Percentiles rank a stretch among this genome's conserved stretches.
These are phyloP conservation scores for Dryas iulia DNA, from an alignment of 1,140 invertebrate species.

Conservation along the genomic window DNA sequence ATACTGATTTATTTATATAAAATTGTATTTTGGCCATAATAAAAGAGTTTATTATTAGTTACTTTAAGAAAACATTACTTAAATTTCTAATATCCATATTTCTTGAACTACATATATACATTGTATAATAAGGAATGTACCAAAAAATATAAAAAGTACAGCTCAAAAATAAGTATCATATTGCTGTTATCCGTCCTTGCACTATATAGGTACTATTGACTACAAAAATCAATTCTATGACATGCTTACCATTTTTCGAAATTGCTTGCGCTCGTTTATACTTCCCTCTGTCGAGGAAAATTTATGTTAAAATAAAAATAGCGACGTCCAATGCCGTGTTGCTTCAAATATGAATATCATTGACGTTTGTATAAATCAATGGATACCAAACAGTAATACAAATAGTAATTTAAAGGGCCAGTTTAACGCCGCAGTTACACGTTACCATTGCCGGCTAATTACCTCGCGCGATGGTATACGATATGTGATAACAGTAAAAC, in stretches of 20 bases:
- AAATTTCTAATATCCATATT: no score
- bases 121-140: no score
- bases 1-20: no score
- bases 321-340: conserved; percentile 34
- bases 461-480: conserved; percentile 61
- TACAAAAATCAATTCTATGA: conserved; percentile 51
- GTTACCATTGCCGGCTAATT: conserved; percentile 61
- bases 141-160: neutral
- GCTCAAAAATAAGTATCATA: neutral
- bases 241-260: conserved; percentile 50
- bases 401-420: conserved; percentile 8
- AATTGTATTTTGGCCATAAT: no score
- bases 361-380: conserved; percentile 5
- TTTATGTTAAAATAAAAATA: neutral
- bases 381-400: neutral
- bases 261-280: conserved; percentile 37
- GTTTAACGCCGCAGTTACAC: conserved; percentile 41
- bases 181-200: neutral
- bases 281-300: conserved; percentile 18
- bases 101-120: no score
- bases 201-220: neutral
- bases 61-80: no score
- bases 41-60: no score
- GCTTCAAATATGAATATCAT: neutral
- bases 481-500: conserved; percentile 76